Conservation (phyloP, 92 coral and sea anemone species). For the Umimayanthus chanpuru region DNA sequence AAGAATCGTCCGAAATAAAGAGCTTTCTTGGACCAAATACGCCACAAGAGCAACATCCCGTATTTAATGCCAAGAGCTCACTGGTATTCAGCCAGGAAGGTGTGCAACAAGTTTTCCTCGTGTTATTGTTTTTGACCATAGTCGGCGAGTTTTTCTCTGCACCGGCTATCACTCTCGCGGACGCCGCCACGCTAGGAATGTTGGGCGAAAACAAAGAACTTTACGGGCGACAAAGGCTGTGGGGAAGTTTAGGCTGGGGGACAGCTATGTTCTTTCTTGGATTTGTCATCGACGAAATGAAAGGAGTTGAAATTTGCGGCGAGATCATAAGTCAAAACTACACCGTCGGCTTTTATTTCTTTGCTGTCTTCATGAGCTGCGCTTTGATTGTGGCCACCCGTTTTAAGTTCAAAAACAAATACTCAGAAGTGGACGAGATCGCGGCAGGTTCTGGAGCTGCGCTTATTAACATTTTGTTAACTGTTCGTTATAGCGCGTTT, state of each 20-base stretch:
- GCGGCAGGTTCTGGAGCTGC: conserved; percentile 55
- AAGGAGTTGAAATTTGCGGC: conserved; percentile 97
- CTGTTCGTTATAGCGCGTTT: conserved; percentile 84
- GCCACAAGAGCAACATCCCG: conserved; percentile 82
- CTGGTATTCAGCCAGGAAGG: conserved; percentile 96
- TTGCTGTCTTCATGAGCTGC: conserved; percentile 92
- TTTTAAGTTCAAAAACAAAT: conserved; percentile 77
- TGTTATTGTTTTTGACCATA: conserved; percentile 88
- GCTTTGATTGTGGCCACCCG: conserved; percentile 98
- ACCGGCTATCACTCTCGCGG: conserved; percentile 97
- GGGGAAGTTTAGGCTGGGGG: conserved; percentile 99
- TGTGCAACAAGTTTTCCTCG: conserved; percentile 95
- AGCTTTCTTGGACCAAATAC: conserved; percentile 93
- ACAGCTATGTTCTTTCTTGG: conserved; percentile 95
- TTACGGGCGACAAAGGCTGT: conserved; percentile 92
- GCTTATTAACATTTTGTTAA: conserved; percentile 72
- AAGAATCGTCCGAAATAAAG: conserved; percentile 86
- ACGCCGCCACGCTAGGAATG: conserved; percentile 95
- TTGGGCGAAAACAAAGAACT: conserved; percentile 95
- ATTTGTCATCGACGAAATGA: conserved; percentile 88
- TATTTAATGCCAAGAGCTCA: conserved; percentile 94
- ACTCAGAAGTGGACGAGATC: conserved; percentile 51
- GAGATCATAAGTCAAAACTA: conserved; percentile 96
- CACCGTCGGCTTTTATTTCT: conserved; percentile 96
- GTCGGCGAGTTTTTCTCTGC: conserved; percentile 99